These are phyloP conservation scores for Mamestra configurata DNA, from an alignment of 1,140 invertebrate species.

Conservation along the genomic window DNA sequence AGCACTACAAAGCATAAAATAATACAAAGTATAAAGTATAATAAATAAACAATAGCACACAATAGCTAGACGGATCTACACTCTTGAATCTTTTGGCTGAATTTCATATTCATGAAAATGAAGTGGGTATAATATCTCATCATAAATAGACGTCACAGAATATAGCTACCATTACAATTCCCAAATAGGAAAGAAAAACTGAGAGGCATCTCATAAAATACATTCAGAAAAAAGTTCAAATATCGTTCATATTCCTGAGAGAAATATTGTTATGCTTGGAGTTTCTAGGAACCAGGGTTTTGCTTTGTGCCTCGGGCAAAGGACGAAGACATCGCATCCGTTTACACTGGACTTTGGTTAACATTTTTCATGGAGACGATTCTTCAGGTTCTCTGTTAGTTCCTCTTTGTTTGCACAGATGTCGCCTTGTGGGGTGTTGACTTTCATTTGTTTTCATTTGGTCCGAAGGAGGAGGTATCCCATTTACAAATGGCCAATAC, in stretches of 20 bases:
- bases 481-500: neutral
- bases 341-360: neutral
- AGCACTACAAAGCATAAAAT: too few relatives aligned
- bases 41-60: too few relatives aligned
- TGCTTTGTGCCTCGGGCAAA: neutral
- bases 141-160: neutral
- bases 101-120: neutral
- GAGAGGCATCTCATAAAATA: neutral
- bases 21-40: too few relatives aligned
- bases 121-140: neutral
- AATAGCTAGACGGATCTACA: too few relatives aligned
- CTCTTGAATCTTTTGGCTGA: too few relatives aligned
- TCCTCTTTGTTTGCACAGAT: slow-evolving; percentile 5
- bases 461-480: neutral
- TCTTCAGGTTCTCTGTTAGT: slow-evolving; percentile 14
- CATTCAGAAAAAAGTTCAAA: neutral
- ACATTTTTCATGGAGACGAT: neutral
- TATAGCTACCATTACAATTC: neutral
- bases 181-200: neutral
- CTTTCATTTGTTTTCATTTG: neutral
- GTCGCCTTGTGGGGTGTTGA: slow-evolving; percentile 7
- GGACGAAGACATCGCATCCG: neutral
- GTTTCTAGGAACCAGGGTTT: neutral
- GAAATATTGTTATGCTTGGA: neutral
- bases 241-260: neutral